Evolutionary conservation across 2,113 vertebrate genomes (phyloP).

Genomic region (Porphyrio hochstetteri): DNA sequence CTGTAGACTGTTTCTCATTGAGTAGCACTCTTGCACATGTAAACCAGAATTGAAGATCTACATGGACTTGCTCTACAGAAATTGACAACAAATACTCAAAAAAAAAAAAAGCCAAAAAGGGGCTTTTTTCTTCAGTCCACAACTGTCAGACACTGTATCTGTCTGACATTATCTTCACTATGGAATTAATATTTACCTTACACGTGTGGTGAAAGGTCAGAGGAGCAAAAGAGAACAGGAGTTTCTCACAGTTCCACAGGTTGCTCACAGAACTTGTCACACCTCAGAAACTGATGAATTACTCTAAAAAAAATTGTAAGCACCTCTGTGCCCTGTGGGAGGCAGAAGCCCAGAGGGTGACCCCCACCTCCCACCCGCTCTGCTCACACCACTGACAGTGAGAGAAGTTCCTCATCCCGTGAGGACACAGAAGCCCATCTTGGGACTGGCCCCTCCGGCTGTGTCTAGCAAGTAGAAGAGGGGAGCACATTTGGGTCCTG

Average conservation of each 20-base stretch:
- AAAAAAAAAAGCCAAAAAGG: background rate
- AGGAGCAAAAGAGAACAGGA: background rate
- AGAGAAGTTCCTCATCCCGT: background rate
- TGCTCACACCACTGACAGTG: background rate
- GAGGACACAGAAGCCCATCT: background rate
- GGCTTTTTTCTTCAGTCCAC: background rate
- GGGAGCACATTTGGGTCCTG: background rate
- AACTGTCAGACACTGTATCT: background rate
- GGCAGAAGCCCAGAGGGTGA: background rate
- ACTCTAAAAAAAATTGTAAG: background rate
- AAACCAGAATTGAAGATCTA: background rate
- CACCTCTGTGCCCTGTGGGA: background rate
- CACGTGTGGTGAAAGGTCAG: background rate
- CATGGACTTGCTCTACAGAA: background rate
- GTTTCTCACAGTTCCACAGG: background rate
- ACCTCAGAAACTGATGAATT: background rate
- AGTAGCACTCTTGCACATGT: background rate
- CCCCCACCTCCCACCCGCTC: background rate
- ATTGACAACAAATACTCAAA: background rate
- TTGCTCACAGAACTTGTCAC: background rate
- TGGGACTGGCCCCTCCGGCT: background rate
- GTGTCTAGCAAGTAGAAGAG: background rate
- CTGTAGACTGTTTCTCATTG: background rate
- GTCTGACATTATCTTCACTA: background rate
- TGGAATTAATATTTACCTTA: background rate